phyloP scores from a whole-genome alignment of 2,113 vertebrate genomes.

The Heteronetta atricapilla region DNA sequence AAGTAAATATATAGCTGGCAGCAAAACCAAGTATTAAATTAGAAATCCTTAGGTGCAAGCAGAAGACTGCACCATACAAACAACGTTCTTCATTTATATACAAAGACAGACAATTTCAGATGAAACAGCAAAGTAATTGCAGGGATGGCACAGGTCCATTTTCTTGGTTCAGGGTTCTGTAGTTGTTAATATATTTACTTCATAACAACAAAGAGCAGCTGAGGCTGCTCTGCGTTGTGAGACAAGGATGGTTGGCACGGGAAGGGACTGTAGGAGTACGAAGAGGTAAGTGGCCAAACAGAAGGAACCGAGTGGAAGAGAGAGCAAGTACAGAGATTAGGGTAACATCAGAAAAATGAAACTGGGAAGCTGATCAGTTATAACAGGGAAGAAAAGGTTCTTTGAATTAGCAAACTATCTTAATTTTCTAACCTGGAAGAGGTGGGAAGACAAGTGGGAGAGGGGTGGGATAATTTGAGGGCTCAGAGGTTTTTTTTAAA shows the following conservation, averaged over 20 bases:
- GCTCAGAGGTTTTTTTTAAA: neutral
- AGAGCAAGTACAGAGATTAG: neutral
- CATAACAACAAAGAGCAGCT: neutral
- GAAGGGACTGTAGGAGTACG: neutral
- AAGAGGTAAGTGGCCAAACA: neutral
- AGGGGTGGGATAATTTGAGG: fast-evolving
- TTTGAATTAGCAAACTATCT: neutral
- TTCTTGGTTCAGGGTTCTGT: neutral
- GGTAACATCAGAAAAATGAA: neutral
- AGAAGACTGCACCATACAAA: neutral
- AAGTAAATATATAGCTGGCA: neutral
- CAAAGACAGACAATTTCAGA: neutral
- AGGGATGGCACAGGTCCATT: neutral
- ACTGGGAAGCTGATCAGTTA: neutral
- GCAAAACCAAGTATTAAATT: neutral
- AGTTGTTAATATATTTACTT: neutral
- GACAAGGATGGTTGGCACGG: neutral
- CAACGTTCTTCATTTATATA: neutral
- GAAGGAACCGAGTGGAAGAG: fast-evolving
- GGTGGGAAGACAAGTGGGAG: neutral
- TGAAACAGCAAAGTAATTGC: neutral
- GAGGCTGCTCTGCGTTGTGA: neutral
- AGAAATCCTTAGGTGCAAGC: neutral
- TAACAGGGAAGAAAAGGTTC: neutral
- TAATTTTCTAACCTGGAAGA: neutral